phyloP scores from a whole-genome alignment of 2,113 vertebrate species.

The Antidorcas marsupialis region DNA sequence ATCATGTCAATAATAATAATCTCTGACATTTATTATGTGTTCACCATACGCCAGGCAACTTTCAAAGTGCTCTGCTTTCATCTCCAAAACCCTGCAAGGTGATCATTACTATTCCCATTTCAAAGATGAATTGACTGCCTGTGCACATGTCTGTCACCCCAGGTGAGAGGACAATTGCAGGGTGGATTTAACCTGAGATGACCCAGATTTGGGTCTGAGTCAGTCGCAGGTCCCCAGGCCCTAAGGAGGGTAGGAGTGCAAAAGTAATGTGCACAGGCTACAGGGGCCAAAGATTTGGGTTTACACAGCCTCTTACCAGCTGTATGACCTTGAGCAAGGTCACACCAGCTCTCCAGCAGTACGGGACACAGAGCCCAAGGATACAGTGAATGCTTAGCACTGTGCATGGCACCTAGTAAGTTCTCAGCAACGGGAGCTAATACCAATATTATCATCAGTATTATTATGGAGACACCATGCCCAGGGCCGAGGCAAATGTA shows the following conservation, averaged over 20 bases:
- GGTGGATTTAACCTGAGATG: neutral
- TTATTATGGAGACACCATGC: neutral
- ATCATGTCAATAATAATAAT: neutral
- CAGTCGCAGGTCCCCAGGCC: neutral
- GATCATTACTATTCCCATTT: neutral
- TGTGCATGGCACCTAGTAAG: neutral
- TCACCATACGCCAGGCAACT: neutral
- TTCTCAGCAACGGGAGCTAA: neutral
- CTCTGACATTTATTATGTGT: neutral
- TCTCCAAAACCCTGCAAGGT: neutral
- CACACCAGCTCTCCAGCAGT: neutral
- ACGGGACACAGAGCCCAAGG: neutral
- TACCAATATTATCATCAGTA: neutral
- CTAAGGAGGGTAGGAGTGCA: neutral
- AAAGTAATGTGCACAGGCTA: too few relatives aligned
- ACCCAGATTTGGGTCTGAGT: neutral
- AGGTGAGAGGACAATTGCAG: neutral
- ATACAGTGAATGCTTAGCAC: neutral
- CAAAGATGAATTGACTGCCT: neutral
- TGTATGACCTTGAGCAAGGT: neutral
- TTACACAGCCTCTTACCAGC: neutral
- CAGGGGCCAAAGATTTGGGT: neutral
- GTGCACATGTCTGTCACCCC: neutral
- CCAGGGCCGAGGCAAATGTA: neutral
- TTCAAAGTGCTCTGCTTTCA: neutral